phyloP scores from a whole-genome alignment of 2,113 vertebrate species.

The Heliornis fulica region DNA sequence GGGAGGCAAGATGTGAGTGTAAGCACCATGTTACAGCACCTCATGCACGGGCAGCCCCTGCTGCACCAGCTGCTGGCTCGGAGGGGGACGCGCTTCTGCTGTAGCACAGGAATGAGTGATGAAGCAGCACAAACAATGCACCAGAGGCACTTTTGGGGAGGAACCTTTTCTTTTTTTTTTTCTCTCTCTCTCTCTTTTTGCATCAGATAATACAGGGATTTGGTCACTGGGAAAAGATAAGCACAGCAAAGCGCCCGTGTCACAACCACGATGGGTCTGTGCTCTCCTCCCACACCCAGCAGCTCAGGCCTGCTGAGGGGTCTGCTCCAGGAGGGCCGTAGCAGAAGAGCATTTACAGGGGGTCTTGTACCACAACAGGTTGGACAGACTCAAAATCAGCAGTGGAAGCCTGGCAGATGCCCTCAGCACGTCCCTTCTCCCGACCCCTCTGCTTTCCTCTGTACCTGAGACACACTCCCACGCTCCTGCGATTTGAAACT shows the following conservation, averaged over 20 bases:
- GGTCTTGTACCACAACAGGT: not conserved
- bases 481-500: not conserved
- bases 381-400: not conserved
- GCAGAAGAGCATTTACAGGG: too few species aligned
- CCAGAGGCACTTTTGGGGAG: not conserved
- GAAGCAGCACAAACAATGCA: not conserved
- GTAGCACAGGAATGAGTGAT: not conserved
- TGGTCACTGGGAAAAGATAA: not conserved
- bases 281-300: accelerated
- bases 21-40: not conserved
- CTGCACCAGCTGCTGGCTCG: not conserved
- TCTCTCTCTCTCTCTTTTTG: too few species aligned
- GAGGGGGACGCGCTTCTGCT: not conserved
- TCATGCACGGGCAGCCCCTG: not conserved
- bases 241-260: accelerated
- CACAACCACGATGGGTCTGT: accelerated
- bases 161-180: too few species aligned
- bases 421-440: not conserved
- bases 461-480: not conserved
- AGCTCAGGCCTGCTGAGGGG: too few species aligned
- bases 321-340: too few species aligned
- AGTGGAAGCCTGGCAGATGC: too few species aligned
- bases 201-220: accelerated
- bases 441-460: not conserved
- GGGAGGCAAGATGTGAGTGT: not conserved